Conservation (phyloP, 1,140 invertebrate species). For the Polyergus mexicanus region DNA sequence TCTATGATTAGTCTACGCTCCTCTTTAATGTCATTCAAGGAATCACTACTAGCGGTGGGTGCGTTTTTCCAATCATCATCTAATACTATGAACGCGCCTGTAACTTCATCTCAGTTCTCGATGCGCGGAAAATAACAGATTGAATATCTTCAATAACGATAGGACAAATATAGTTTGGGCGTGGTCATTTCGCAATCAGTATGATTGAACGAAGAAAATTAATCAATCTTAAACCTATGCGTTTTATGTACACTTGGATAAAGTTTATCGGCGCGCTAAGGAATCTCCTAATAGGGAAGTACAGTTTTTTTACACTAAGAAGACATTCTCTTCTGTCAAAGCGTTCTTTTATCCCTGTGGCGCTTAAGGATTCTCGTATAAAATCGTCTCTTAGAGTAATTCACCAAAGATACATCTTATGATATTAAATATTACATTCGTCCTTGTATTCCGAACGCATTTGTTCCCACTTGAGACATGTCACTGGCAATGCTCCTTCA, state of each 20-base stretch:
- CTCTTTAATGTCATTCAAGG: neutral
- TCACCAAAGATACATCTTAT: neutral
- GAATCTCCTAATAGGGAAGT: slow-evolving; percentile 11
- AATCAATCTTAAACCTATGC: neutral
- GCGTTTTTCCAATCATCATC: slow-evolving; percentile 6
- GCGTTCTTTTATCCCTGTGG: neutral
- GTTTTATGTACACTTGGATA: slow-evolving; percentile 25
- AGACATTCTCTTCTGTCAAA: neutral
- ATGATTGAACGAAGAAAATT: neutral
- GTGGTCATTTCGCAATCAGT: neutral
- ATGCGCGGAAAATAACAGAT: neutral
- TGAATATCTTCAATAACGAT: neutral
- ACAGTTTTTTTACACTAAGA: slow-evolving; percentile 9
- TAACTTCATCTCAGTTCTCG: neutral
- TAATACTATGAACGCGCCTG: neutral
- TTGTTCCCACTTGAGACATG: neutral
- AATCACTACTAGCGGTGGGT: neutral
- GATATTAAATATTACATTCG: slow-evolving; percentile 6
- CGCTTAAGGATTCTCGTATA: neutral
- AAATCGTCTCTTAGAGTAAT: slow-evolving; percentile 13
- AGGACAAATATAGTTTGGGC: neutral
- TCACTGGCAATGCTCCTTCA: neutral
- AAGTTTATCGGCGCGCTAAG: neutral
- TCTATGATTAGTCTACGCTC: neutral
- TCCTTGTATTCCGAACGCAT: neutral